Evolutionary conservation across 35 echinoderm and acorn worm genomes (phyloP).

Genomic region (Stichopus chloronotus): DNA sequence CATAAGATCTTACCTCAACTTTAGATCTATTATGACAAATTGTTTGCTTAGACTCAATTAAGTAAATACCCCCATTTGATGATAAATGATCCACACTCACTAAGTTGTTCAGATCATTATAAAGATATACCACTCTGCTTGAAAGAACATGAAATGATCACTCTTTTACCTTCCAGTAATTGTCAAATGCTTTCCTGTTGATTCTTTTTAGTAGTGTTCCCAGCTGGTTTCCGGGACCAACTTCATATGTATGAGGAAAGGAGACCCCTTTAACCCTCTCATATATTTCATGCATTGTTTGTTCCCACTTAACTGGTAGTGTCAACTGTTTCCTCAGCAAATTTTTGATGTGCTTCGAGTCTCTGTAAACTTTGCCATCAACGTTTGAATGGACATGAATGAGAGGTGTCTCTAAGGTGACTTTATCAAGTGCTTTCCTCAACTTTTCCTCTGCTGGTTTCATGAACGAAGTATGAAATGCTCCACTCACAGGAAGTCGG

Average conservation of each 20-base stretch:
- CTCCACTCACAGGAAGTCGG: constrained; percentile 85
- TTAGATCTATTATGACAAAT: too few relatives aligned
- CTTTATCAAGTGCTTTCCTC: constrained; percentile 29
- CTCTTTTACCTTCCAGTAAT: background rate
- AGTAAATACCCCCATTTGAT: too few relatives aligned
- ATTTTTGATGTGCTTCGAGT: constrained; percentile 66
- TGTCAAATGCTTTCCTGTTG: constrained; percentile 76
- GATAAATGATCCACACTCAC: too few relatives aligned
- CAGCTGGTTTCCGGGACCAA: constrained; percentile 91
- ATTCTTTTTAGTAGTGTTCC: constrained; percentile 72
- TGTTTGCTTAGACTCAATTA: too few relatives aligned
- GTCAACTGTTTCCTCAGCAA: constrained; percentile 69
- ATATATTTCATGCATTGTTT: constrained; percentile 91
- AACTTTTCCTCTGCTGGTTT: constrained; percentile 71
- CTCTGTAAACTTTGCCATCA: constrained; percentile 68
- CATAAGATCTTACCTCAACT: too few relatives aligned
- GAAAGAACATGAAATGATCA: too few relatives aligned
- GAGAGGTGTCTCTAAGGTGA: constrained; percentile 73
- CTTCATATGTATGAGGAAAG: constrained; percentile 85
- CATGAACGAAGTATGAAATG: constrained; percentile 95
- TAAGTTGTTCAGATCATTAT: too few relatives aligned
- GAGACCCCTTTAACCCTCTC: constrained; percentile 56
- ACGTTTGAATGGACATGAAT: constrained; percentile 86
- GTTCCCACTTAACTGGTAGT: constrained; percentile 90
- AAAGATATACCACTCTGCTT: too few relatives aligned